Evolutionary conservation across 2,113 vertebrate species (phyloP).

Genomic region (Mormyrus iriodes): DNA sequence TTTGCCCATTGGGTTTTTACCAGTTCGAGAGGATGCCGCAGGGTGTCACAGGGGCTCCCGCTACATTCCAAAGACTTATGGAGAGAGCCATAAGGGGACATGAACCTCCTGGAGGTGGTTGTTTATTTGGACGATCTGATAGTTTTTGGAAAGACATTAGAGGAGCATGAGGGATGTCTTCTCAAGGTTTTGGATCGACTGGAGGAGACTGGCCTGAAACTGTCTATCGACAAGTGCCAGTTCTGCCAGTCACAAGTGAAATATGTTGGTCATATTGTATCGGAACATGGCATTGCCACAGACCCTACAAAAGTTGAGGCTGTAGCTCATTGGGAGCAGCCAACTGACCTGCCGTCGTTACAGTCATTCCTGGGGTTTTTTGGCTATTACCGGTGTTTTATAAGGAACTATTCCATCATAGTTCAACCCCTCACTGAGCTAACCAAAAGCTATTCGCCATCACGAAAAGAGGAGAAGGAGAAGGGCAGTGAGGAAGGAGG

Average conservation of each 20-base stretch:
- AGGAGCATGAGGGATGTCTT: slow-evolving; percentile 1
- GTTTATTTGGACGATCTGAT: slow-evolving; percentile 10
- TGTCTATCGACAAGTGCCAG: slow-evolving; percentile 11
- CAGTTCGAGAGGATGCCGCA: slow-evolving; percentile 15
- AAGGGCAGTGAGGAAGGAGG: too few relatives aligned
- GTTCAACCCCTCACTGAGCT: background rate
- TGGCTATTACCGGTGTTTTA: background rate
- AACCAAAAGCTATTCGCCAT: background rate
- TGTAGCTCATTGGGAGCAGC: background rate
- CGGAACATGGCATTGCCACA: background rate
- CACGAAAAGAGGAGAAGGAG: background rate
- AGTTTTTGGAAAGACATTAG: slow-evolving; percentile 4
- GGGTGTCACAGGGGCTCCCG: background rate
- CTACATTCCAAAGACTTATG: slow-evolving; percentile 8
- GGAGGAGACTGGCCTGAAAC: background rate
- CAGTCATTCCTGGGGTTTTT: slow-evolving; percentile 9
- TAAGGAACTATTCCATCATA: background rate
- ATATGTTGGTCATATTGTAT: slow-evolving; percentile 17
- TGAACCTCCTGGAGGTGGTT: slow-evolving; percentile 9
- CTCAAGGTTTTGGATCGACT: slow-evolving; percentile 3
- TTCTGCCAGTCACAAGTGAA: background rate
- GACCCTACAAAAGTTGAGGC: slow-evolving; percentile 1
- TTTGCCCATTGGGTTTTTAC: slow-evolving; percentile 23
- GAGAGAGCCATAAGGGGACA: background rate
- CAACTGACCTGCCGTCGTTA: background rate